Evolutionary conservation across 2,113 vertebrate species (phyloP).

Genomic region (Colaptes auratus): DNA sequence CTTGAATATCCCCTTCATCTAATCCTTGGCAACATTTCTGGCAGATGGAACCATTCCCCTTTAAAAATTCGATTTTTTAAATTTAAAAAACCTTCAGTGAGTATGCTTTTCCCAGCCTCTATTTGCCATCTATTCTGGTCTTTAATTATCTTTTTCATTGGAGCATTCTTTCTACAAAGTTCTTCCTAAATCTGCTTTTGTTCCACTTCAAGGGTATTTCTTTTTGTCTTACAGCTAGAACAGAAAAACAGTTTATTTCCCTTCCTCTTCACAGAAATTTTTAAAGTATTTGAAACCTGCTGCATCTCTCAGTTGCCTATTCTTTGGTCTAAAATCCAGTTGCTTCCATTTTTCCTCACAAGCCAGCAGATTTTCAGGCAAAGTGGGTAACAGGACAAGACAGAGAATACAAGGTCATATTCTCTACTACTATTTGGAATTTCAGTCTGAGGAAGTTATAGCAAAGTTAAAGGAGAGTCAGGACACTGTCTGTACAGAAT

Average conservation of each 20-base stretch:
- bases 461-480: not conserved
- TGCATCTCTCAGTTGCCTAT: not conserved
- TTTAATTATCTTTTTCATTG: not conserved
- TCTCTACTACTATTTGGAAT: not conserved
- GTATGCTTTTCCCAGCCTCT: not conserved
- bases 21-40: not conserved
- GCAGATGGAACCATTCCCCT: not conserved
- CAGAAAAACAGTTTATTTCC: not conserved
- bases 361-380: not conserved
- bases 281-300: constrained; percentile 2
- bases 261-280: not conserved
- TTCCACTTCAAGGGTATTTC: not conserved
- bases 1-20: not conserved
- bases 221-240: not conserved
- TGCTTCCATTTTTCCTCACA: not conserved
- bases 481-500: not conserved
- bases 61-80: not conserved
- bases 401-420: not conserved
- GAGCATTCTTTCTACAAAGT: not conserved
- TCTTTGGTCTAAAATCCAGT: not conserved
- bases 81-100: not conserved
- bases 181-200: constrained; percentile 12
- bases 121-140: not conserved
- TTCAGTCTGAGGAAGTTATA: not conserved
- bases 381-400: not conserved